phyloP scores from a whole-genome alignment of 2,113 vertebrate genomes.

The Tiliqua scincoides region DNA sequence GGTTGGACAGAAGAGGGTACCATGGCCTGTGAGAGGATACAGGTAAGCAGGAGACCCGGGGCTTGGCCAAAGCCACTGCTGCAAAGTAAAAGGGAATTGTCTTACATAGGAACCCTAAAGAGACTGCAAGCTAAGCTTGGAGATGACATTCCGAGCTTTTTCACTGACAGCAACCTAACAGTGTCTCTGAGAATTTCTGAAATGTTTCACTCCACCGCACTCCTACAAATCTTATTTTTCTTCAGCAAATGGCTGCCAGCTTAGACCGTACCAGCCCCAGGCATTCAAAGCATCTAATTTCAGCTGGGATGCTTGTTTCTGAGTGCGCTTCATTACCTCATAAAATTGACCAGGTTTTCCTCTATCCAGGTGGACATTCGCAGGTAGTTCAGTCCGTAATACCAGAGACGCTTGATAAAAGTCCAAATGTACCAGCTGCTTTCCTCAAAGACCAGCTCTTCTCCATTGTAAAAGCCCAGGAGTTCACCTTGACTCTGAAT shows the following conservation, averaged over 20 bases:
- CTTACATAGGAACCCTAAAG: too few relatives aligned
- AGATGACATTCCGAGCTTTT: background rate
- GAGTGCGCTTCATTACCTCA: constrained; percentile 81
- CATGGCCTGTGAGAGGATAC: too few relatives aligned
- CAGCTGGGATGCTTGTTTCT: too few relatives aligned
- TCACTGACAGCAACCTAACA: background rate
- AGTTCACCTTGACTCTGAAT: constrained; percentile 60
- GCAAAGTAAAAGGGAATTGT: too few relatives aligned
- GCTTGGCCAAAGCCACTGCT: too few relatives aligned
- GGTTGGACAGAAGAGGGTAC: too few relatives aligned
- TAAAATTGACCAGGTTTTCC: constrained; percentile 90
- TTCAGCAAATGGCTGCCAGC: too few relatives aligned
- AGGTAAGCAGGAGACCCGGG: too few relatives aligned
- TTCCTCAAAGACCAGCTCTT: constrained; percentile 89
- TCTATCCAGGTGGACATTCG: constrained; percentile 96
- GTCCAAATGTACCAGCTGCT: constrained; percentile 92
- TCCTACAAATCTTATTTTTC: too few relatives aligned
- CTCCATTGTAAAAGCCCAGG: constrained; percentile 86
- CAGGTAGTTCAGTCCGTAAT: constrained; percentile 86
- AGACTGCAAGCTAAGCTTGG: too few relatives aligned
- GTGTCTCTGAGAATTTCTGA: too few relatives aligned
- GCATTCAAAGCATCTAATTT: background rate
- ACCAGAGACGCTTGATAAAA: constrained; percentile 86
- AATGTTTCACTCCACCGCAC: background rate
- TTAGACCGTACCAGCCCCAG: too few relatives aligned